Conservation (phyloP, 2,797 vertebrate genomes). For the Phalloptychus januarius region DNA sequence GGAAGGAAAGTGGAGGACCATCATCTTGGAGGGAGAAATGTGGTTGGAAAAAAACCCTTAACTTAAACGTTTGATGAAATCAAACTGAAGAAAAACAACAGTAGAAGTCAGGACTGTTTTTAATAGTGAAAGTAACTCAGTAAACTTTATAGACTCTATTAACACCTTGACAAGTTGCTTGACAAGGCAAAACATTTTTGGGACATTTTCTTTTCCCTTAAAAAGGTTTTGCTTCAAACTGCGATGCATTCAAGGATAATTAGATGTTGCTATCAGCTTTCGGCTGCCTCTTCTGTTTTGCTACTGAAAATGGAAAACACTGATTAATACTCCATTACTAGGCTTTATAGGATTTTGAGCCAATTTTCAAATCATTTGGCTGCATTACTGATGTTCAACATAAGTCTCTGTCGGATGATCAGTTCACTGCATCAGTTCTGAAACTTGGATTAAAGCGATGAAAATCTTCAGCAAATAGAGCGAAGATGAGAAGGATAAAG, state of each 20-base stretch:
- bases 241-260: conserved; percentile 25
- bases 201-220: background rate
- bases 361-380: conserved; percentile 39
- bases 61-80: too few species aligned
- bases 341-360: conserved; percentile 27
- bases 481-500: background rate
- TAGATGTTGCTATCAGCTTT: conserved; percentile 33
- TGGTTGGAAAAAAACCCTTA: too few species aligned
- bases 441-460: conserved; percentile 3
- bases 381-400: conserved; percentile 33
- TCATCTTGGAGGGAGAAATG: too few species aligned
- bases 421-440: background rate
- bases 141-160: background rate
- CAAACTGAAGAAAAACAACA: too few species aligned
- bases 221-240: conserved; percentile 1
- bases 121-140: background rate
- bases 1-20: too few species aligned
- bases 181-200: background rate
- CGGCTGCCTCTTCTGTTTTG: conserved; percentile 29
- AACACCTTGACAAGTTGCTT: background rate
- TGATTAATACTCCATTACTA: background rate
- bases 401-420: conserved; percentile 4
- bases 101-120: background rate
- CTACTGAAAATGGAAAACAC: conserved; percentile 11
- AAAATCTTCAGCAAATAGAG: background rate